Evolutionary conservation across 2,113 vertebrate genomes (phyloP).

Genomic region (Vidua chalybeata): DNA sequence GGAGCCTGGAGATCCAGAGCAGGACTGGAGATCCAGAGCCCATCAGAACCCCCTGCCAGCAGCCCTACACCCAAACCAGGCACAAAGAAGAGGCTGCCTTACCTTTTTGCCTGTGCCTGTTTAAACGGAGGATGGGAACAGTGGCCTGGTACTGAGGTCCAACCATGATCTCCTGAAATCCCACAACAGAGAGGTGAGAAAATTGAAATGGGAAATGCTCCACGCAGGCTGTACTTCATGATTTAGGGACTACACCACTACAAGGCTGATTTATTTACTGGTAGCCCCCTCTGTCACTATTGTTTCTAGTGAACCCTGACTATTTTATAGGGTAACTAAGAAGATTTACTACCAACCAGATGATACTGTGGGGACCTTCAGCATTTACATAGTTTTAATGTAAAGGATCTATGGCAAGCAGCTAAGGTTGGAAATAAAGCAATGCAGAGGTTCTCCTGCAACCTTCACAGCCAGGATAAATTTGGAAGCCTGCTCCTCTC

Average conservation of each 20-base stretch:
- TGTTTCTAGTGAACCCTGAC: background rate
- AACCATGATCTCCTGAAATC: constrained; percentile 90
- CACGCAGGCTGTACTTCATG: accelerated
- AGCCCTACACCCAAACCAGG: background rate
- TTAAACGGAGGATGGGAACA: constrained; percentile 80
- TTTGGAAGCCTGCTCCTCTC: background rate
- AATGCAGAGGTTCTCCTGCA: background rate
- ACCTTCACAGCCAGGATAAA: background rate
- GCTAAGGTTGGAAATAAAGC: background rate
- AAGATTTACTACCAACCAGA: background rate
- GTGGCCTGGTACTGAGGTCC: constrained; percentile 91
- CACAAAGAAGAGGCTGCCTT: background rate
- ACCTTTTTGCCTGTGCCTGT: constrained; percentile 82
- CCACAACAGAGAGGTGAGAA: background rate
- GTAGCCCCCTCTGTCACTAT: background rate
- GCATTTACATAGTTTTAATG: constrained; percentile 1
- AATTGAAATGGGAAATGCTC: background rate
- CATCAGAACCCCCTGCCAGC: background rate
- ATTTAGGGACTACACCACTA: background rate
- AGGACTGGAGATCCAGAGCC: background rate
- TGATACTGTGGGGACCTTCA: background rate
- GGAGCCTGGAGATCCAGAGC: background rate
- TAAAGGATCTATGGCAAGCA: background rate
- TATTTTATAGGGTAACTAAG: background rate
- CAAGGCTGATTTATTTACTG: background rate